These are phyloP conservation scores for Xanthorhoe spadicearia DNA, from an alignment of 2,888 invertebrate species.

Conservation along the genomic window DNA sequence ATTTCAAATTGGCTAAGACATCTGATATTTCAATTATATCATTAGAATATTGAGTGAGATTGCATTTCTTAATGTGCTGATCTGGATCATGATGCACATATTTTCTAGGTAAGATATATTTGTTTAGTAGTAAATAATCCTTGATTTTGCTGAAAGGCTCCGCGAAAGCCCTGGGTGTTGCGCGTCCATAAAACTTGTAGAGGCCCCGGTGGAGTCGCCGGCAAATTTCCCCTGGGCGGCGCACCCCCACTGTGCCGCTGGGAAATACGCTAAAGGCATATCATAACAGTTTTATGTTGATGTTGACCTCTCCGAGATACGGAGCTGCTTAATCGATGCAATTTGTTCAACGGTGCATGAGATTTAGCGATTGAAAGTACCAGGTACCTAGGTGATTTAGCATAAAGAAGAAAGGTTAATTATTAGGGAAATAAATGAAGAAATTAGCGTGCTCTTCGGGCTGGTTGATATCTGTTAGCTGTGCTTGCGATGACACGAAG, in stretches of 20 bases:
- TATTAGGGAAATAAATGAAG: too few relatives aligned
- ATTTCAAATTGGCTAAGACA: too few relatives aligned
- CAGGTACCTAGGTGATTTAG: not conserved
- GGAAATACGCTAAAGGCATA: constrained; percentile 84
- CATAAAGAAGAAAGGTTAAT: not conserved
- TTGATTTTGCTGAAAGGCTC: constrained; percentile 30
- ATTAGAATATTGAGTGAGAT: too few relatives aligned
- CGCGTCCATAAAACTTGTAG: constrained; percentile 84
- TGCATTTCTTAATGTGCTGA: not conserved
- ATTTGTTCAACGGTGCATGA: constrained; percentile 47
- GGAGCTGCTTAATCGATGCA: constrained; percentile 60
- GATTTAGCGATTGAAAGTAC: constrained; percentile 7
- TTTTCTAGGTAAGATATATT: not conserved
- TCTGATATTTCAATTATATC: too few relatives aligned
- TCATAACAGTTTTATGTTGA: constrained; percentile 85
- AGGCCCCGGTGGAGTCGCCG: constrained; percentile 78
- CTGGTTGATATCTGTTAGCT: too few relatives aligned
- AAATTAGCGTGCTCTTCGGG: too few relatives aligned
- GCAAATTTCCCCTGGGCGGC: constrained; percentile 83
- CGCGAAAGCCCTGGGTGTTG: constrained; percentile 65
- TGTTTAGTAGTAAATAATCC: not conserved
- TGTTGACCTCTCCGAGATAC: constrained; percentile 75
- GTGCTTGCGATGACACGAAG: too few relatives aligned
- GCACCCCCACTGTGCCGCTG: constrained; percentile 69
- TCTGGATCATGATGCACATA: not conserved